These are phyloP conservation scores for Corbicula japonica DNA, from an alignment of 2,888 invertebrate species.

Conservation along the genomic window DNA sequence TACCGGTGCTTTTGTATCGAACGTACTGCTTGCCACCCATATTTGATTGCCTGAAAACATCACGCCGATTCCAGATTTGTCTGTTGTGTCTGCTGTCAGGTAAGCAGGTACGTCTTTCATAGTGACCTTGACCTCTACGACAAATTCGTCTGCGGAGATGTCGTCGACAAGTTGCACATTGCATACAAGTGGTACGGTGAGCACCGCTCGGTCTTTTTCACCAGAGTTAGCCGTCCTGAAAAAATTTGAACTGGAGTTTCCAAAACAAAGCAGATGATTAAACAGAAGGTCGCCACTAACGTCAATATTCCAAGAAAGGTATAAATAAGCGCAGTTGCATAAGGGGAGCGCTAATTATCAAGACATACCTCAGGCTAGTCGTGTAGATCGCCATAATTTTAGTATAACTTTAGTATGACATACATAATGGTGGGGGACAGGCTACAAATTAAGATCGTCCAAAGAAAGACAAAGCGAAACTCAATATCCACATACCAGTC, in stretches of 20 bases:
- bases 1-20: constrained; percentile 11
- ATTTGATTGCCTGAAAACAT: neutral
- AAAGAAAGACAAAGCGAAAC: neutral
- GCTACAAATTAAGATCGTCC: neutral
- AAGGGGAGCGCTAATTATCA: no score
- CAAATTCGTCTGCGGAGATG: neutral
- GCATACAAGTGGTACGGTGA: constrained; percentile 10
- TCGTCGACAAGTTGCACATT: neutral
- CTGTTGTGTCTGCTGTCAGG: neutral
- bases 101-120: neutral
- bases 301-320: no score
- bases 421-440: no score
- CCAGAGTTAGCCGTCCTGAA: no score
- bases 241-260: no score
- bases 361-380: no score
- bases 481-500: constrained; percentile 1
- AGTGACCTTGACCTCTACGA: neutral
- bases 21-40: constrained; percentile 1
- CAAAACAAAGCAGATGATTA: no score
- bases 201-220: constrained; percentile 1
- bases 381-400: no score
- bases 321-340: no score
- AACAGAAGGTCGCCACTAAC: no score
- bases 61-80: constrained; percentile 5
- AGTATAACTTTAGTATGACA: no score